Base-by-base conservation (phyloP, 2,888 invertebrate genomes). In the Dermolepida albohirtum region DNA sequence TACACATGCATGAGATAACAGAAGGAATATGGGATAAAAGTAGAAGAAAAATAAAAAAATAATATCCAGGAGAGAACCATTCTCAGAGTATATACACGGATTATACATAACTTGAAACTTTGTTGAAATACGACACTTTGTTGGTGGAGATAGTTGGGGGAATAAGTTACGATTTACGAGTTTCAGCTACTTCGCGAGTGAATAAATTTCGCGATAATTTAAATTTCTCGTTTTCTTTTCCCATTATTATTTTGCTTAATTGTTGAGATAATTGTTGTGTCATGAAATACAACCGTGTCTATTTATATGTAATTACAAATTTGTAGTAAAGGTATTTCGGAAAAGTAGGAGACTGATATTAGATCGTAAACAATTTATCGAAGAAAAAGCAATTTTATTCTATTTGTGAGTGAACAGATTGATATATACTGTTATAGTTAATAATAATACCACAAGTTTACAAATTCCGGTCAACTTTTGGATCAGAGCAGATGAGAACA, bases 101-200 rank as follows among this genome's bases (percentile, higher is more conserved):
- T 65, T 49, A 65, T 51, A 68, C 68, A 68, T 68, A 68, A 68
- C 68, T 68, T 52, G 65, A 65, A 68, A 68, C 65, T 68, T 68
- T 68, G 39, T 62, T 68, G 68, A 68, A 65, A 65, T 68, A 68
- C 57, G 50, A 51, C 57, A 59, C 68, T 68, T 68, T 6, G 29
- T 4, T 34, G 34, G 10, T 65, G 52, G 47, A 63, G 59, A 65
- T 65, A 65, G 68, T 65, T 68, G 64, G 22, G 62, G 34, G 47
- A 65, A 67, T 67, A 67, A 67, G 67, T 67, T 64, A 43, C 52
- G 52, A 64, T 51, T 52, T 57, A 57, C 44, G 17, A 14, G 14
- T 47, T 47, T 47, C 44, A 29, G 59, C 29, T 59, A 59, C 44
- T 44, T 43, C 44, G 27, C 44, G 44, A 40, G 44, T 44, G 29